Evolutionary conservation across 1,140 invertebrate genomes (phyloP).

Genomic region (Mercenaria mercenaria): DNA sequence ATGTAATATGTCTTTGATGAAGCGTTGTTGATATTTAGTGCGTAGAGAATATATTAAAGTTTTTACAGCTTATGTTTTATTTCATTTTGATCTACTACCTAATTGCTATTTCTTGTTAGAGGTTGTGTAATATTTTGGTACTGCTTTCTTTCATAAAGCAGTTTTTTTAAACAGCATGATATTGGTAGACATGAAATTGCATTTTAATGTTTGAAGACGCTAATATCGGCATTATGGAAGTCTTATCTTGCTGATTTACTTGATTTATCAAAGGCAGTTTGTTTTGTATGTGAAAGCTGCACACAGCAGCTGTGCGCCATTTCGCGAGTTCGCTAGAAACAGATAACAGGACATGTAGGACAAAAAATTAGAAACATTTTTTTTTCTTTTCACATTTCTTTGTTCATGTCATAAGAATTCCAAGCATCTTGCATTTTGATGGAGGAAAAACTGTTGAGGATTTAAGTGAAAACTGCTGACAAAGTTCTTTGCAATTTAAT

Average conservation of each 20-base stretch:
- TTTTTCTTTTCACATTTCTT: not conserved
- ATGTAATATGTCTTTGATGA: too few relatives aligned
- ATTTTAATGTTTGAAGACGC: not conserved
- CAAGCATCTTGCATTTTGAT: not conserved
- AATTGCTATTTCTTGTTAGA: too few relatives aligned
- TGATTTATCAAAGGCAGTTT: slow-evolving; percentile 19
- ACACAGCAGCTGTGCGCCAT: not conserved
- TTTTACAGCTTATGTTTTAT: too few relatives aligned
- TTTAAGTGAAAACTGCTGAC: too few relatives aligned
- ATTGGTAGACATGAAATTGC: not conserved
- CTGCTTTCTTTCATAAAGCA: not conserved
- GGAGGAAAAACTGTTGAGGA: not conserved
- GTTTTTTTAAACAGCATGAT: not conserved
- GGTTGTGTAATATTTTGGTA: too few relatives aligned
- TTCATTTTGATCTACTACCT: too few relatives aligned
- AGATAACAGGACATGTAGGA: not conserved
- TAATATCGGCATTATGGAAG: slow-evolving; percentile 18
- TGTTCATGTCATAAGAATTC: not conserved
- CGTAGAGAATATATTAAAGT: too few relatives aligned
- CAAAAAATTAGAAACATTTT: not conserved
- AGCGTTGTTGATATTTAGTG: too few relatives aligned
- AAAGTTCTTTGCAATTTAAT: too few relatives aligned
- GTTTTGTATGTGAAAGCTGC: not conserved
- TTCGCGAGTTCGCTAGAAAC: not conserved
- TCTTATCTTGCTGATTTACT: not conserved